Evolutionary conservation across 2,888 invertebrate genomes (phyloP).

Genomic region (Sarcophaga caerulescens): DNA sequence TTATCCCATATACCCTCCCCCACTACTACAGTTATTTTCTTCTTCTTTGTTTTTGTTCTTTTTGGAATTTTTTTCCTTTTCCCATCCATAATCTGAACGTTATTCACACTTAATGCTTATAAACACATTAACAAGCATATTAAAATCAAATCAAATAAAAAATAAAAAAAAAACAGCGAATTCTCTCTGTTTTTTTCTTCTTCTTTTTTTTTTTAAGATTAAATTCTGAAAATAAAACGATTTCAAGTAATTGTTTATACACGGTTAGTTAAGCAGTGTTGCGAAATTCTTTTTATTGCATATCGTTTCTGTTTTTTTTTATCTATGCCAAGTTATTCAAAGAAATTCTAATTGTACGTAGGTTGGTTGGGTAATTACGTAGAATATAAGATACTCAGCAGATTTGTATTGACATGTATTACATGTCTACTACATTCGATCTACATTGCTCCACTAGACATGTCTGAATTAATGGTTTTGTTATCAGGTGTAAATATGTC

Average conservation of each 20-base stretch:
- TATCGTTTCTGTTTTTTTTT: too few species aligned
- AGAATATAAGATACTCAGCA: too few species aligned
- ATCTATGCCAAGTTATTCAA: too few species aligned
- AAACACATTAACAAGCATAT: slow-evolving; percentile 72
- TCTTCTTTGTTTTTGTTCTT: background rate
- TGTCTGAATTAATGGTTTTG: too few species aligned
- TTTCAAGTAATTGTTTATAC: slow-evolving; percentile 28
- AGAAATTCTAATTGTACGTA: too few species aligned
- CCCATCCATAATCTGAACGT: slow-evolving; percentile 45
- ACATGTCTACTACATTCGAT: too few species aligned
- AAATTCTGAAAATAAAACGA: slow-evolving; percentile 24
- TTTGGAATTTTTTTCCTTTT: background rate
- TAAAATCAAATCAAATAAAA: slow-evolving; percentile 65
- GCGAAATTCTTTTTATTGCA: background rate
- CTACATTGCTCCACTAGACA: too few species aligned
- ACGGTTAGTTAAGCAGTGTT: background rate
- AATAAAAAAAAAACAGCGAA: slow-evolving; percentile 4
- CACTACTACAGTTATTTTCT: background rate
- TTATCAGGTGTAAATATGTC: too few species aligned
- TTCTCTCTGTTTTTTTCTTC: too few species aligned
- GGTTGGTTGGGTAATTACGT: too few species aligned
- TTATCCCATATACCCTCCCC: too few species aligned
- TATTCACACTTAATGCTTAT: slow-evolving; percentile 73
- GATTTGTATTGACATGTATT: too few species aligned
- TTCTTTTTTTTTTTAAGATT: background rate